Base-by-base conservation (phyloP, 2,113 vertebrate species). In the Okapia johnstoni region DNA sequence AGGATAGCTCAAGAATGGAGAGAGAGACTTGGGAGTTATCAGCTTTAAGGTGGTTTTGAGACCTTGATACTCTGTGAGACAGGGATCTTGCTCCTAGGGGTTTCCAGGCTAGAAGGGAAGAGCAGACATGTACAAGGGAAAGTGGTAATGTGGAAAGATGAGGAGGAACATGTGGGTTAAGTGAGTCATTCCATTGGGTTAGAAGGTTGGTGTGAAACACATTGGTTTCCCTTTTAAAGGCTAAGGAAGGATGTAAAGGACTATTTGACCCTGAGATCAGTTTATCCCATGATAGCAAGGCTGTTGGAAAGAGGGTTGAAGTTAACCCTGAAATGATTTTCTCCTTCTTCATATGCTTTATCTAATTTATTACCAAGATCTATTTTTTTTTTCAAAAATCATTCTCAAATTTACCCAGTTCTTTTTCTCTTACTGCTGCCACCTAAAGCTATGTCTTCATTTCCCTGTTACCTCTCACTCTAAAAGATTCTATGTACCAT, bases 361-460 rank as follows among this genome's bases (percentile, higher is more conserved):
- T 52, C 43, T 61, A 89, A 60, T 46, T 96, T 85, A 63, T 33
- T 85, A 90, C 7, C 23, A 94, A 87, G n/a, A 85, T 28, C 25
- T 90, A 13, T 93, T 91, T 26, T 36, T 94, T 90, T 95, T 85
- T 52, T 80, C 46, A 60, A 52, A 94, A 92, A 77, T 81, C n/a
- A 90, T 33, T 84, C 33, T 57, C 40, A 76, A 15, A 50, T 86
- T 93, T 92, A n/a, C 55, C 58, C n/a, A n/a, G 12, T 83, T 90
- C 80, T 94, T 36, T 50, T 73, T 48, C 70, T 93, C 10, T 88
- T 91, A 80, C 2, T 52, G 66, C 12, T 66, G 6, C 70, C 48
- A 66, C 25, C 28, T 81, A 25, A 54, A 81, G n/a, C n/a, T 60
- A 33, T 33, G 26, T 54, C 54, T 91, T 76, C 36, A 50, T 1